These are phyloP conservation scores for Spea multiplicata DNA, from an alignment of 2,113 vertebrate genomes.

Conservation along the genomic window DNA sequence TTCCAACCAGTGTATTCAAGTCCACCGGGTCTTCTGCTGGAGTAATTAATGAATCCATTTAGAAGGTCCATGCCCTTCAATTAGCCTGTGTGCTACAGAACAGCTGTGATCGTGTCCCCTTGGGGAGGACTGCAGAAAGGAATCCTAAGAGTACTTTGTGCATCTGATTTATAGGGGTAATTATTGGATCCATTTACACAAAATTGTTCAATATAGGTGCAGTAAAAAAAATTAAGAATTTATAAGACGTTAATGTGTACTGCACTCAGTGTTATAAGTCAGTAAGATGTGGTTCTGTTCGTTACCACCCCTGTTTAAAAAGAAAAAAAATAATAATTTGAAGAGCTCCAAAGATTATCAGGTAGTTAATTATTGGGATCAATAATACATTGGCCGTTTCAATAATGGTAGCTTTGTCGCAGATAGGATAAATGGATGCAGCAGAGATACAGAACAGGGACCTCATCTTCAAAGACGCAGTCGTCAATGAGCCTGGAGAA, in stretches of 20 bases:
- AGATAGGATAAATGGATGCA: too few species aligned
- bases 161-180: conserved; percentile 68
- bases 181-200: conserved; percentile 64
- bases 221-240: conserved; percentile 61
- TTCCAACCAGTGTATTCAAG: conserved; percentile 61
- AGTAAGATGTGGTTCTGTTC: conserved; percentile 36
- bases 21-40: conserved; percentile 55
- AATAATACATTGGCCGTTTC: background rate
- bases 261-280: conserved; percentile 47
- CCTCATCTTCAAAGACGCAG: too few species aligned
- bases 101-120: conserved; percentile 73
- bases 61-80: conserved; percentile 69
- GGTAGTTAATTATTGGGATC: conserved; percentile 1
- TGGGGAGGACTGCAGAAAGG: conserved; percentile 62
- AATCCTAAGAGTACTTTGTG: conserved; percentile 66
- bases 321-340: conserved; percentile 15
- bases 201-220: conserved; percentile 58
- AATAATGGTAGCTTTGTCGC: background rate
- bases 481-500: too few species aligned
- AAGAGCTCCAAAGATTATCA: conserved; percentile 7
- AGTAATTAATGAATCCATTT: conserved; percentile 78
- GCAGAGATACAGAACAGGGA: too few species aligned
- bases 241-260: conserved; percentile 61
- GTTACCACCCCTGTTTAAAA: conserved; percentile 29
- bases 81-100: conserved; percentile 66